phyloP scores from a whole-genome alignment of 2,888 invertebrate genomes.

The Cabera pusaria region DNA sequence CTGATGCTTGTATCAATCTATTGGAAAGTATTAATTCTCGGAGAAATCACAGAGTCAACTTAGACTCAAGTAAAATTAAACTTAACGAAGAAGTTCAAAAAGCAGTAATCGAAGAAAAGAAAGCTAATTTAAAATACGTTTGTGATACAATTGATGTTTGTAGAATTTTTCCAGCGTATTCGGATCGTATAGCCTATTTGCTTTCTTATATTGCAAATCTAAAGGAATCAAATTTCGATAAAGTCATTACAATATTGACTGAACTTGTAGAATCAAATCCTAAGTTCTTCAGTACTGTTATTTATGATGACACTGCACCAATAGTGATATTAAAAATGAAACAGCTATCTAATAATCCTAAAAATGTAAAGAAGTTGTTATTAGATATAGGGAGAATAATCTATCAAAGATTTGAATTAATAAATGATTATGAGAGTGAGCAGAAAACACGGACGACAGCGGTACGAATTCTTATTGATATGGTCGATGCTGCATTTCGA shows the following conservation, averaged over 20 bases:
- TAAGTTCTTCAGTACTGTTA: too few relatives aligned
- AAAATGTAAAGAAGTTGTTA: too few relatives aligned
- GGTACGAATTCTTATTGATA: slow-evolving; percentile 42
- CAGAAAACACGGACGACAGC: slow-evolving; percentile 37
- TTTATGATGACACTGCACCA: too few relatives aligned
- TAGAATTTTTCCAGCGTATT: slow-evolving; percentile 42
- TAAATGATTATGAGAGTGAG: too few relatives aligned
- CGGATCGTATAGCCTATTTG: slow-evolving; percentile 41
- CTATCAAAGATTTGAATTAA: too few relatives aligned
- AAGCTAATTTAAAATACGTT: slow-evolving; percentile 2
- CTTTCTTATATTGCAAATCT: slow-evolving; percentile 38
- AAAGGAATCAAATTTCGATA: too few relatives aligned
- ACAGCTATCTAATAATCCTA: too few relatives aligned
- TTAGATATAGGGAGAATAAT: too few relatives aligned
- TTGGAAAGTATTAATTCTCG: background rate
- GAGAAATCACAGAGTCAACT: background rate
- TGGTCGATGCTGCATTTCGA: slow-evolving; percentile 45
- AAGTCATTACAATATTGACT: too few relatives aligned
- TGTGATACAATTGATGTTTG: slow-evolving; percentile 34
- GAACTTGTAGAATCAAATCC: too few relatives aligned
- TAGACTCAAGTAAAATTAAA: background rate
- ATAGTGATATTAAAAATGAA: too few relatives aligned
- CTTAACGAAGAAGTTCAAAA: background rate
- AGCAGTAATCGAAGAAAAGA: slow-evolving; percentile 3
- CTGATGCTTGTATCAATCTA: background rate